A percentile compares a stretch with the other conserved stretches of the same genome.
phyloP scores from a whole-genome alignment of 1,140 invertebrate species.

The Drosophila watanabei region DNA sequence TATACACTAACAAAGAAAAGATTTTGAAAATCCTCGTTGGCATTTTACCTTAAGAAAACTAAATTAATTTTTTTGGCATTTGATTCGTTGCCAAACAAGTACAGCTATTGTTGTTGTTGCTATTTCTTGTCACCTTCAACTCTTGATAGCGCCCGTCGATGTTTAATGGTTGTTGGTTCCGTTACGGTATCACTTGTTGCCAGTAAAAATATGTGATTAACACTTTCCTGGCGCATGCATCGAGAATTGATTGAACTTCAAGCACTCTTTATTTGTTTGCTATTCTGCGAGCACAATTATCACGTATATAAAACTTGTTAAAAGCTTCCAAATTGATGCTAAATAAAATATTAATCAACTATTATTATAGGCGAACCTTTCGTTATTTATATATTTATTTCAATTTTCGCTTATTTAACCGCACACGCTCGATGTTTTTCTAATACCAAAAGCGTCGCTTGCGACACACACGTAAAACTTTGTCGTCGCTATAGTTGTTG shows the following conservation, averaged over 20 bases:
- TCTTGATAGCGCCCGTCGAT: slow-evolving; percentile 41
- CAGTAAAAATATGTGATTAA: slow-evolving; percentile 65
- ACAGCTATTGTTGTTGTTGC: slow-evolving; percentile 23
- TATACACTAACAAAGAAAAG: not conserved
- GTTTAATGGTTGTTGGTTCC: slow-evolving; percentile 22
- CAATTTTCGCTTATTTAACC: slow-evolving; percentile 60
- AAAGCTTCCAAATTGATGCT: slow-evolving; percentile 43
- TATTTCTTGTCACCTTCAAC: slow-evolving; percentile 64
- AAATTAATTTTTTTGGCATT: slow-evolving; percentile 42
- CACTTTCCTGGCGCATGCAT: slow-evolving; percentile 66
- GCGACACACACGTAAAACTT: slow-evolving; percentile 55
- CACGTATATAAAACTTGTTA: slow-evolving; percentile 32
- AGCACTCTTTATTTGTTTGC: slow-evolving; percentile 41
- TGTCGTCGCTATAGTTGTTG: slow-evolving; percentile 21
- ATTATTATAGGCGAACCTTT: not conserved
- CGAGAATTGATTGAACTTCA: slow-evolving; percentile 47
- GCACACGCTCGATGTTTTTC: slow-evolving; percentile 31
- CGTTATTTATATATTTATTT: slow-evolving; percentile 26
- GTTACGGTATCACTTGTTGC: slow-evolving; percentile 61
- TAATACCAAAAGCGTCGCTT: slow-evolving; percentile 43
- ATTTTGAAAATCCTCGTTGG: slow-evolving; percentile 31
- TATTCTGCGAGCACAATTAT: slow-evolving; percentile 24
- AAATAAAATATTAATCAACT: slow-evolving; percentile 22
- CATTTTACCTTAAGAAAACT: slow-evolving; percentile 43
- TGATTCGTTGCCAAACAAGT: slow-evolving; percentile 41